Evolutionary conservation across 2,797 vertebrate species (phyloP).

Genomic region (Lutjanus argentimaculatus): DNA sequence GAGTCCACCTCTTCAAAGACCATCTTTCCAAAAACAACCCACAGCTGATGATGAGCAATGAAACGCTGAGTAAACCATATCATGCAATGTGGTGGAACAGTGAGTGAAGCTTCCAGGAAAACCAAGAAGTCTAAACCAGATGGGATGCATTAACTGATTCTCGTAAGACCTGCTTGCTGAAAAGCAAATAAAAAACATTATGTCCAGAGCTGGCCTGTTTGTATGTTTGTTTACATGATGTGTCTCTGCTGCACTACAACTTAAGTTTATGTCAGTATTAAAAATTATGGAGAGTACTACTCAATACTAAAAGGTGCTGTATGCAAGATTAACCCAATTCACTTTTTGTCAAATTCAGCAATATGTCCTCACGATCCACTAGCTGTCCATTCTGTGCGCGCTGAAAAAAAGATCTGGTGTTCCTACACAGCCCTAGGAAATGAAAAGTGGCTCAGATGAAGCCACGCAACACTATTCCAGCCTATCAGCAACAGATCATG

Average conservation of each 20-base stretch:
- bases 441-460: no score
- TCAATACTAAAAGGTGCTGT: neutral
- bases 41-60: slow-evolving; percentile 81
- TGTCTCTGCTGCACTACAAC: neutral
- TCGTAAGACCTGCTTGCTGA: slow-evolving; percentile 70
- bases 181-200: slow-evolving; percentile 39
- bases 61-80: slow-evolving; percentile 70
- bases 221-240: slow-evolving; percentile 24
- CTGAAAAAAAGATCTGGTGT: no score
- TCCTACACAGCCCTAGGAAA: no score
- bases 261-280: neutral
- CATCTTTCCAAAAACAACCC: slow-evolving; percentile 71
- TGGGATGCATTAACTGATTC: slow-evolving; percentile 80
- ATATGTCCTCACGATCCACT: no score
- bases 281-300: neutral
- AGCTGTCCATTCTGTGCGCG: no score
- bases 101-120: slow-evolving; percentile 80
- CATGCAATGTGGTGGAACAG: slow-evolving; percentile 78
- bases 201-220: slow-evolving; percentile 41
- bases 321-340: no score
- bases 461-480: no score
- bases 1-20: slow-evolving; percentile 72
- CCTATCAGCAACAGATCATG: no score
- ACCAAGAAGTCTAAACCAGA: slow-evolving; percentile 69
- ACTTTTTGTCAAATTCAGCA: no score